These are phyloP conservation scores for Ammodramus savannarum DNA, from an alignment of 2,113 vertebrate genomes.

Conservation along the genomic window DNA sequence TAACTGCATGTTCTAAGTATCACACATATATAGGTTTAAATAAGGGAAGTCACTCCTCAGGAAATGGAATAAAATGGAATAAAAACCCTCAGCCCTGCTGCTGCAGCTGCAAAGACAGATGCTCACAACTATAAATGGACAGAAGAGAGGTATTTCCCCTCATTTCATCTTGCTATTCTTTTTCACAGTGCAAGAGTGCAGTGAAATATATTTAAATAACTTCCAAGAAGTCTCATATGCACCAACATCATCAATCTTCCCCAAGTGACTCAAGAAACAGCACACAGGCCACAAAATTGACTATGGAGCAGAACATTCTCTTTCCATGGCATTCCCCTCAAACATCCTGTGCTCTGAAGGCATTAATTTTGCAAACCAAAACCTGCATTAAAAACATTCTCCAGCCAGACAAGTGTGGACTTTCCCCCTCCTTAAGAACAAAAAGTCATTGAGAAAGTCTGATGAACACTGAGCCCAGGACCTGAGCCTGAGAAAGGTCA, in stretches of 20 bases:
- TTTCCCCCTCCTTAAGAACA: not conserved
- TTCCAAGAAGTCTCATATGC: not conserved
- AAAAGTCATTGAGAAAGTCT: slow-evolving; percentile 45
- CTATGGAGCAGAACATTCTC: not conserved
- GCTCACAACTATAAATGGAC: not conserved
- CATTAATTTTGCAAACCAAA: not conserved
- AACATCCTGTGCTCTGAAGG: not conserved
- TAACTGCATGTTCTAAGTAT: not conserved
- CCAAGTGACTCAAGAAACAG: not conserved
- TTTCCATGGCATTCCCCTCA: not conserved
- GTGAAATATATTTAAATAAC: not conserved
- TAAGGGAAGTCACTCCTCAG: not conserved
- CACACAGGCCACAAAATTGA: not conserved
- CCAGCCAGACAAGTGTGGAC: not conserved
- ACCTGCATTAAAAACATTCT: not conserved
- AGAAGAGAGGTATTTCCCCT: not conserved
- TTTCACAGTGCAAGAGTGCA: not conserved
- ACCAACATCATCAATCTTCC: not conserved
- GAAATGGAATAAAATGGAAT: not conserved
- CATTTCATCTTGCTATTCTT: not conserved
- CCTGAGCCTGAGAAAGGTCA: slow-evolving; percentile 75
- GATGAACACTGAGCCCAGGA: slow-evolving; percentile 40
- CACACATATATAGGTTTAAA: not conserved
- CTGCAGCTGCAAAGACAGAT: not conserved
- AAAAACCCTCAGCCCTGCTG: not conserved